Conservation (phyloP, 1,140 invertebrate species). For the Aphis gossypii region DNA sequence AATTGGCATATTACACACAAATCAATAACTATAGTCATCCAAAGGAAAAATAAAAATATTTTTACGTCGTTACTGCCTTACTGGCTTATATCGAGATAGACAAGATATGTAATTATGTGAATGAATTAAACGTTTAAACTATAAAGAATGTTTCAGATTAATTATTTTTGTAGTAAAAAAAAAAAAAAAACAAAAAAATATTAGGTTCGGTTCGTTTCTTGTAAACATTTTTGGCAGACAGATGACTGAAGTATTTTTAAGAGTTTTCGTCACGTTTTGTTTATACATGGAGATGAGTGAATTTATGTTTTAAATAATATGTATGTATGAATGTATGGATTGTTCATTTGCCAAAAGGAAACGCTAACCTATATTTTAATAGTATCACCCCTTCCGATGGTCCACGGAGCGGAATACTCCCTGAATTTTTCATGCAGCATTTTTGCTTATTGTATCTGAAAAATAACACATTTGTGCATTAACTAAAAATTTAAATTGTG, state of each 20-base stretch:
- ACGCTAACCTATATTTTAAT: neutral
- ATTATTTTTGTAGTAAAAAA: neutral
- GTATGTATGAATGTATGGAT: neutral
- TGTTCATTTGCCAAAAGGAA: constrained; percentile 15
- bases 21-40: neutral
- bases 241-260: constrained; percentile 17
- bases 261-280: neutral
- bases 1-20: neutral
- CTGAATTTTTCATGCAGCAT: neutral
- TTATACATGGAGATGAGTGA: neutral
- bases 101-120: neutral
- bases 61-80: neutral
- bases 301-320: neutral
- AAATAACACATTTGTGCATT: neutral
- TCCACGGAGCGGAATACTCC: neutral
- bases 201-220: neutral
- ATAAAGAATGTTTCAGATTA: neutral
- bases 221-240: neutral
- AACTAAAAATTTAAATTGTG: neutral
- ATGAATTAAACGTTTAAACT: neutral
- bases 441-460: neutral
- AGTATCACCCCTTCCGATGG: neutral
- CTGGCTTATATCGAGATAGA: neutral
- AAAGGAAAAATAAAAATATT: neutral
- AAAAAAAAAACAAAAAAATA: neutral